Conservation (phyloP, 2,797 vertebrate genomes). For the Luscinia luscinia region DNA sequence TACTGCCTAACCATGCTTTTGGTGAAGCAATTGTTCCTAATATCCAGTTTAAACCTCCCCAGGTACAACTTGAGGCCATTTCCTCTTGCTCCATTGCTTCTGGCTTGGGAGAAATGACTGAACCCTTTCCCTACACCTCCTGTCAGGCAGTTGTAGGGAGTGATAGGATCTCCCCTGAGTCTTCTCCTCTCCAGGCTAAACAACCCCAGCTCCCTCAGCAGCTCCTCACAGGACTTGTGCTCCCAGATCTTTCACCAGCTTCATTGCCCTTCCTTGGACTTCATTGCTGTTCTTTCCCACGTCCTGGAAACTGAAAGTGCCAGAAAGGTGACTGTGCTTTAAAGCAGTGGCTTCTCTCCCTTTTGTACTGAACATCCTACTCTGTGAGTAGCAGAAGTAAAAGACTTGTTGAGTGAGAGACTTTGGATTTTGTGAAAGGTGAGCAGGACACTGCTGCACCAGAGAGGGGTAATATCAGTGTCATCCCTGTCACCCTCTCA, state of each 20-base stretch:
- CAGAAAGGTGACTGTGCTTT: not conserved
- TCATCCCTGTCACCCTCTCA: accelerated
- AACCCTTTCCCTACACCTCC: accelerated
- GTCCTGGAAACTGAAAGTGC: not conserved
- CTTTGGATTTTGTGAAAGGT: not conserved
- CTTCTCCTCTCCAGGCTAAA: not conserved
- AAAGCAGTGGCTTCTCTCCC: not conserved
- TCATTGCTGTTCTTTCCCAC: not conserved
- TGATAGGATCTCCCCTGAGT: accelerated
- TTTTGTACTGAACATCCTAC: not conserved
- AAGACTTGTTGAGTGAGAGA: not conserved
- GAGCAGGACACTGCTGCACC: not conserved
- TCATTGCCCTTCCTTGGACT: not conserved
- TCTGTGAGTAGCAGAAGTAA: not conserved
- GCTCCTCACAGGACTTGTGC: accelerated
- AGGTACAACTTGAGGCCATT: not conserved
- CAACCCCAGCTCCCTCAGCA: accelerated
- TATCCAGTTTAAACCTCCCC: not conserved
- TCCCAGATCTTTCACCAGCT: not conserved
- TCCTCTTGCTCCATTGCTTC: accelerated
- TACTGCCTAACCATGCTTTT: accelerated
- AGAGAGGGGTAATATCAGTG: not conserved
- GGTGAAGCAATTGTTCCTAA: not conserved
- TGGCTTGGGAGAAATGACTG: not conserved
- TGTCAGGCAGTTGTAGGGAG: not conserved